phyloP scores from a whole-genome alignment of 2,797 vertebrate species.

The Clarias laeviceps region DNA sequence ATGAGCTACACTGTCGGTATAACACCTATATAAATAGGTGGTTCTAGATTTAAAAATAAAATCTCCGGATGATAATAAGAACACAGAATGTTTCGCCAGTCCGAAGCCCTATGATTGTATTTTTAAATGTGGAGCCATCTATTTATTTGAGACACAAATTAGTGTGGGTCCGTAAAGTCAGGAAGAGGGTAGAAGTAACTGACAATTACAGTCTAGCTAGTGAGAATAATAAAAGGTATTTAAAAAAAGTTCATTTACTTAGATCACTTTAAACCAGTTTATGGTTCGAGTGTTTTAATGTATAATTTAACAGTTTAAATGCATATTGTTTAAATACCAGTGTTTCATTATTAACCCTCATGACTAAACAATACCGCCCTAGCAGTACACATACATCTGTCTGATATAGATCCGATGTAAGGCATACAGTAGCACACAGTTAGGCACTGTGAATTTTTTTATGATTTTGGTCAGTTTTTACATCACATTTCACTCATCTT shows the following conservation, averaged over 20 bases:
- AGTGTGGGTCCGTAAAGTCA: neutral
- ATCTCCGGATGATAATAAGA: neutral
- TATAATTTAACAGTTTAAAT: neutral
- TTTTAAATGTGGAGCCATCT: neutral
- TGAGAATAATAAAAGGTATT: slow-evolving; percentile 3
- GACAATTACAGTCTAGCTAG: slow-evolving; percentile 7
- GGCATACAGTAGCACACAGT: no score
- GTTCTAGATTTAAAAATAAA: neutral
- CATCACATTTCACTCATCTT: no score
- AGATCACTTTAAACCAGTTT: neutral
- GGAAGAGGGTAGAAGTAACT: slow-evolving; percentile 19
- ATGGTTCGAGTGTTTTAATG: neutral
- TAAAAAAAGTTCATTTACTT: neutral
- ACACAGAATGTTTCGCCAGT: neutral
- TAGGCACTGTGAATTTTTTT: no score
- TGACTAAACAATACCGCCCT: neutral
- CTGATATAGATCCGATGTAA: no score
- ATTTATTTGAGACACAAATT: slow-evolving; percentile 13
- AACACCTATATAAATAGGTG: neutral
- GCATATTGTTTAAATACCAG: neutral
- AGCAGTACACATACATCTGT: no score
- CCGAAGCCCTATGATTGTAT: neutral
- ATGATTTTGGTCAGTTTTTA: no score
- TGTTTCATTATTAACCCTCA: neutral
- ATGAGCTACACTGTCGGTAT: neutral